phyloP scores from a whole-genome alignment of 2,888 invertebrate species.

The Nomada goodeniana region DNA sequence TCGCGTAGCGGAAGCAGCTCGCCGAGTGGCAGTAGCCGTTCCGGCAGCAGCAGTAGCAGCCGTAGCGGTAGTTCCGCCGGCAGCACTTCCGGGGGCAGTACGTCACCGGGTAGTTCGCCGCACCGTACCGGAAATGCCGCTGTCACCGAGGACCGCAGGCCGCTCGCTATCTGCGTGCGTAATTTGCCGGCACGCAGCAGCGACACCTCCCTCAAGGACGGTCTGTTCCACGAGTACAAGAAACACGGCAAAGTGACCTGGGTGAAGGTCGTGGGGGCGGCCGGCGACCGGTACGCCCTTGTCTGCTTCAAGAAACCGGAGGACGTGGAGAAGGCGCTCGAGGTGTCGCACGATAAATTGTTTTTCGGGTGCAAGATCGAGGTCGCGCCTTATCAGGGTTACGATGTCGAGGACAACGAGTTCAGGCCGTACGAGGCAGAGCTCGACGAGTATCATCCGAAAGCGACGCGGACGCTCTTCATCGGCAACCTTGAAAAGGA shows the following conservation, averaged over 20 bases:
- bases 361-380: constrained; percentile 99
- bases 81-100: constrained; percentile 85
- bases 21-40: constrained; percentile 85
- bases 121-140: constrained; percentile 84
- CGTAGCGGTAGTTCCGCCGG: constrained; percentile 85
- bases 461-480: constrained; percentile 97
- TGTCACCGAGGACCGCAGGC: constrained; percentile 90
- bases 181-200: constrained; percentile 95
- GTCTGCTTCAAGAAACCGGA: constrained; percentile 98
- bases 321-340: constrained; percentile 97
- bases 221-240: constrained; percentile 99
- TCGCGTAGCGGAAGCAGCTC: constrained; percentile 82
- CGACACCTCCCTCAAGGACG: constrained; percentile 98
- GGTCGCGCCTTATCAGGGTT: constrained; percentile 96
- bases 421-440: constrained; percentile 96
- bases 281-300: constrained; percentile 96
- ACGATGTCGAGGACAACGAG: constrained; percentile 93
- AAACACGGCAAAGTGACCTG: constrained; percentile 99
- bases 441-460: constrained; percentile 98
- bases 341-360: constrained; percentile 97
- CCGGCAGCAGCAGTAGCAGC: constrained; percentile 84
- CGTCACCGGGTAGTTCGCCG: constrained; percentile 86
- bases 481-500: constrained; percentile 98
- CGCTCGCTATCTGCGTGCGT: constrained; percentile 95
- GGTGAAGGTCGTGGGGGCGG: constrained; percentile 97